These are phyloP conservation scores for Chrysotoxum bicinctum DNA, from an alignment of 2,888 invertebrate species.

Conservation along the genomic window DNA sequence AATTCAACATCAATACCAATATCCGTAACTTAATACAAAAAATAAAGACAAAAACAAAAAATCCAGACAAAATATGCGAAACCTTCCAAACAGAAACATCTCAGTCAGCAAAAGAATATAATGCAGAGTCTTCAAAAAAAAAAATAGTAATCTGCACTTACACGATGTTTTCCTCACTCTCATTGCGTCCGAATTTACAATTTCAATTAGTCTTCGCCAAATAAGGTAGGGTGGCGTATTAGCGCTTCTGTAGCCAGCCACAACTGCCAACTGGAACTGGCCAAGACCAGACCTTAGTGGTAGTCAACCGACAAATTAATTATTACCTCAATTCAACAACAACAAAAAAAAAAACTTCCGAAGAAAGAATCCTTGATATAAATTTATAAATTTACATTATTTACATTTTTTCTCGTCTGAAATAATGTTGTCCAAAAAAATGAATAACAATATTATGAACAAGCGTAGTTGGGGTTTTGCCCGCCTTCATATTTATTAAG, in stretches of 20 bases:
- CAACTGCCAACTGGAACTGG: background rate
- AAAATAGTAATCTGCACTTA: slow-evolving; percentile 25
- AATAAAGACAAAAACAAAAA: background rate
- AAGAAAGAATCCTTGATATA: slow-evolving; percentile 30
- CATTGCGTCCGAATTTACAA: slow-evolving; percentile 41
- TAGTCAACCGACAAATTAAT: slow-evolving; percentile 50
- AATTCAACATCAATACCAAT: slow-evolving; percentile 22
- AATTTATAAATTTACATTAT: slow-evolving; percentile 59
- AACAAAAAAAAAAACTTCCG: background rate
- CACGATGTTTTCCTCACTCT: slow-evolving; percentile 33
- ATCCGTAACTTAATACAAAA: too few species aligned
- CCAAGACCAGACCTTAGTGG: background rate
- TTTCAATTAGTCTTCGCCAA: slow-evolving; percentile 53
- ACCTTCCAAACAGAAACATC: slow-evolving; percentile 25
- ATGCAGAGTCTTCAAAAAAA: slow-evolving; percentile 13
- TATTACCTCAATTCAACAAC: slow-evolving; percentile 28
- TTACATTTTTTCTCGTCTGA: slow-evolving; percentile 4
- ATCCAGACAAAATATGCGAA: slow-evolving; percentile 10
- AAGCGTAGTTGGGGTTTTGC: background rate
- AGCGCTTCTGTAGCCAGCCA: slow-evolving; percentile 2
- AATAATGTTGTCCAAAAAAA: slow-evolving; percentile 47
- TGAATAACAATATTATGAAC: slow-evolving; percentile 22
- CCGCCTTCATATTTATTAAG: slow-evolving; percentile 42
- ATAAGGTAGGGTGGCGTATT: slow-evolving; percentile 39
- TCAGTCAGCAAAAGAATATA: slow-evolving; percentile 17